Base-by-base conservation (phyloP, 2,888 invertebrate species). In the Hirtodrosophila cameraria region DNA sequence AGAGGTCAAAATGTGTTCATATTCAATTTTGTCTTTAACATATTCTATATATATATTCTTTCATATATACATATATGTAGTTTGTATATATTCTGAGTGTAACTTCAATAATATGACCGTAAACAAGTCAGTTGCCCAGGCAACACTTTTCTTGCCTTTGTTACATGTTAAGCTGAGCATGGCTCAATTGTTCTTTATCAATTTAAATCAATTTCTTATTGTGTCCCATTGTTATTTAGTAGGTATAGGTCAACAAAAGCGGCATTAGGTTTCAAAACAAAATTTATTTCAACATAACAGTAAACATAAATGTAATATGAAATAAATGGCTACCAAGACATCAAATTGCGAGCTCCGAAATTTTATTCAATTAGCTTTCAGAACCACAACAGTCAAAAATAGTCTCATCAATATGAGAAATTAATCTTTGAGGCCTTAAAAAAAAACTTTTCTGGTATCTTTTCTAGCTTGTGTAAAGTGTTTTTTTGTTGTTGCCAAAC, bases 51-150 rank as follows among this genome's bases (percentile, higher is more conserved):
- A 20, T 20, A 20, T 20, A 20, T n/a, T n/a, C n/a, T n/a, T n/a
- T n/a, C 18, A 20, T 20, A 20, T 20, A 2, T 20, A 20, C 18
- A 20, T 20, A 20, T 20, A n/a, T n/a, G n/a, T 20, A 20, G 18
- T 20, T 20, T 20, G 18, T 8, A 7, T 1, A 2, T 28, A 35
- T 15, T 2, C 15, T 9, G 11, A 36, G 46, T 41, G 25, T 35
- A 41, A 36, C 30, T 9, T n/a, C 23, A 20, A 15, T 20, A 53
- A 36, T 12, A 1, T n/a, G 30, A 5, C 30, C 28, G 39, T 39
- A 50, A 55, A 60, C 43, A 71, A 38, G 20, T 35, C 12, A 4
- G 67, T 61, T 57, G 41, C 43, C 30, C n/a, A 6, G 54, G 15
- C 42, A 62, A 68, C 41, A 8, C 8, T 4, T n/a, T 35, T 11